phyloP scores from a whole-genome alignment of 2,888 invertebrate species.

The Amblyjoppa fuscipennis region DNA sequence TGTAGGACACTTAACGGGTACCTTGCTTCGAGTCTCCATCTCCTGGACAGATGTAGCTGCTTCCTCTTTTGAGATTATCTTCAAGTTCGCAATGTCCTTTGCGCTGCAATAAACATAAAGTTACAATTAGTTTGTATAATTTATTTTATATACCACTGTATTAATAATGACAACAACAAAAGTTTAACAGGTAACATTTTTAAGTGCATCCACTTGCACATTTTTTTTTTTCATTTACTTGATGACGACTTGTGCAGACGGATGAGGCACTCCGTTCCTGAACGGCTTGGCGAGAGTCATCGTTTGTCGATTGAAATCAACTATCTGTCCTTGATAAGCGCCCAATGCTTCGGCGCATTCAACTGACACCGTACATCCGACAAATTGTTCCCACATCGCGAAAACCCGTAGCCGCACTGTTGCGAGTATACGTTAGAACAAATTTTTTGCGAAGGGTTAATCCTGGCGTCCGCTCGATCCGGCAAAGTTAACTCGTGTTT shows the following conservation, averaged over 20 bases:
- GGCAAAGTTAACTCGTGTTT: not conserved
- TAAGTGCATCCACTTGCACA: not conserved
- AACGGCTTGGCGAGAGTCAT: slow-evolving; percentile 93
- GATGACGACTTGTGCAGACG: slow-evolving; percentile 88
- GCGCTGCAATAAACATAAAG: slow-evolving; percentile 86
- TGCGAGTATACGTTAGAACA: not conserved
- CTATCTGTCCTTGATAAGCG: slow-evolving; percentile 93
- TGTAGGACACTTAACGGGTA: slow-evolving; percentile 87
- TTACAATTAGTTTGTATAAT: slow-evolving; percentile 12
- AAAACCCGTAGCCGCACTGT: not conserved
- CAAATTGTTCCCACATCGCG: slow-evolving; percentile 82
- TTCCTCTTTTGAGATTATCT: slow-evolving; percentile 90
- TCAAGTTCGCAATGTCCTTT: slow-evolving; percentile 91
- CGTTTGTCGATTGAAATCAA: slow-evolving; percentile 89
- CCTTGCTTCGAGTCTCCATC: slow-evolving; percentile 84
- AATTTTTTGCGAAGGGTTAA: not conserved
- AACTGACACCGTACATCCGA: slow-evolving; percentile 93
- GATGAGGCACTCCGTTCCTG: slow-evolving; percentile 91
- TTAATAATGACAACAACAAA: not conserved
- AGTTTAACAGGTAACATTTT: not conserved
- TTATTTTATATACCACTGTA: slow-evolving; percentile 13
- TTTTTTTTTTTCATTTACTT: slow-evolving; percentile 85
- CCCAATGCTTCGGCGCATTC: slow-evolving; percentile 92
- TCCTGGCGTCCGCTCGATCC: slow-evolving; percentile 5
- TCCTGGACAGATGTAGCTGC: slow-evolving; percentile 81